Evolutionary conservation across 2,888 invertebrate genomes (phyloP).

Genomic region (Linyphia triangularis): DNA sequence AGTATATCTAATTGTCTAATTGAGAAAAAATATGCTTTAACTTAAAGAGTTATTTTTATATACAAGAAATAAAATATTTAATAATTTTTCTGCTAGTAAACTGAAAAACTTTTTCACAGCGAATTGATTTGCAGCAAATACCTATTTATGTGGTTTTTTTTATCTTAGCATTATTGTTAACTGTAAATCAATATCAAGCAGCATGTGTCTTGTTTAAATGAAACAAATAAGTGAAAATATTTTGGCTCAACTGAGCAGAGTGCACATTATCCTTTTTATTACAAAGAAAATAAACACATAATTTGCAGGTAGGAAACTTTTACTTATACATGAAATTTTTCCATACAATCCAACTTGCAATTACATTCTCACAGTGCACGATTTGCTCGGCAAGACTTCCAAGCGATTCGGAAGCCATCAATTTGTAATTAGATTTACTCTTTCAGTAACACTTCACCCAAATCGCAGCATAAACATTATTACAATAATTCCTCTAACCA

Average conservation of each 20-base stretch:
- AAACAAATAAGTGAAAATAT: conserved; percentile 4
- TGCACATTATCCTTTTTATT: conserved; percentile 54
- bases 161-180: too few relatives aligned
- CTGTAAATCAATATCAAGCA: too few relatives aligned
- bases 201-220: neutral
- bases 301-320: conserved; percentile 75
- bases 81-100: too few relatives aligned
- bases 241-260: conserved; percentile 41
- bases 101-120: too few relatives aligned
- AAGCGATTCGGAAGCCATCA: conserved; percentile 59
- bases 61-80: too few relatives aligned
- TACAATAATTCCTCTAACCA: conserved; percentile 71
- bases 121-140: too few relatives aligned
- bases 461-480: conserved; percentile 46
- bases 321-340: conserved; percentile 75
- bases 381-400: conserved; percentile 51
- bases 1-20: too few relatives aligned
- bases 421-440: conserved; percentile 60
- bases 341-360: conserved; percentile 72
- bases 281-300: conserved; percentile 45
- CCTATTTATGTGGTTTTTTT: too few relatives aligned
- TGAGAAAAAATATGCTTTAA: too few relatives aligned
- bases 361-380: conserved; percentile 67
- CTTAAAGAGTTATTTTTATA: too few relatives aligned
- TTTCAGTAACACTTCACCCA: conserved; percentile 62